phyloP scores from a whole-genome alignment of 1,140 invertebrate species.

The Cherax quadricarinatus region DNA sequence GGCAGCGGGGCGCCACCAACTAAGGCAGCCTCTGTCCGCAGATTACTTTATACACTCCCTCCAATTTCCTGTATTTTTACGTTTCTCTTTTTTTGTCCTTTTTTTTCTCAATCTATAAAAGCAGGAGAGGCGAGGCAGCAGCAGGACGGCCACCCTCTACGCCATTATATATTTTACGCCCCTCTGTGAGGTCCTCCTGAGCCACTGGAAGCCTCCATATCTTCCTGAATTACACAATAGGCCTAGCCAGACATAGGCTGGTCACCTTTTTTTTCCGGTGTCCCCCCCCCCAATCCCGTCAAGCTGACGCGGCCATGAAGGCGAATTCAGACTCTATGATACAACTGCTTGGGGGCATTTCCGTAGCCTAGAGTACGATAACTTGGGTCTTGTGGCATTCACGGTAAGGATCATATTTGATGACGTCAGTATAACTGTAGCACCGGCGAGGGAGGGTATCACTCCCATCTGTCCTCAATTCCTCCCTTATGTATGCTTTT shows the following conservation, averaged over 20 bases:
- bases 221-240: neutral
- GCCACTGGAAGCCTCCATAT: neutral
- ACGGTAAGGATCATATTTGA: neutral
- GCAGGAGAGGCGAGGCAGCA: neutral
- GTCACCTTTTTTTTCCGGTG: neutral
- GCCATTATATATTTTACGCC: neutral
- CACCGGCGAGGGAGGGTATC: too few species aligned
- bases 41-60: neutral
- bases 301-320: neutral
- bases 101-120: neutral
- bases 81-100: neutral
- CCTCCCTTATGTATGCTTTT: too few species aligned
- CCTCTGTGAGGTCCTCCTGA: neutral
- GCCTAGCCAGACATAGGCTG: neutral
- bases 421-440: neutral
- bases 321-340: neutral
- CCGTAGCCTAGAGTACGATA: neutral
- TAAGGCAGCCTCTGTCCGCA: neutral
- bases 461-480: neutral
- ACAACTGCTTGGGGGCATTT: neutral
- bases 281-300: neutral
- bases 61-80: neutral
- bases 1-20: neutral
- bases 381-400: neutral
- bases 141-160: neutral